Percentiles rank a stretch among this genome's conserved stretches.
These are phyloP conservation scores for Myotis vivesi DNA, from an alignment of 2,797 vertebrate genomes.

Conservation along the genomic window DNA sequence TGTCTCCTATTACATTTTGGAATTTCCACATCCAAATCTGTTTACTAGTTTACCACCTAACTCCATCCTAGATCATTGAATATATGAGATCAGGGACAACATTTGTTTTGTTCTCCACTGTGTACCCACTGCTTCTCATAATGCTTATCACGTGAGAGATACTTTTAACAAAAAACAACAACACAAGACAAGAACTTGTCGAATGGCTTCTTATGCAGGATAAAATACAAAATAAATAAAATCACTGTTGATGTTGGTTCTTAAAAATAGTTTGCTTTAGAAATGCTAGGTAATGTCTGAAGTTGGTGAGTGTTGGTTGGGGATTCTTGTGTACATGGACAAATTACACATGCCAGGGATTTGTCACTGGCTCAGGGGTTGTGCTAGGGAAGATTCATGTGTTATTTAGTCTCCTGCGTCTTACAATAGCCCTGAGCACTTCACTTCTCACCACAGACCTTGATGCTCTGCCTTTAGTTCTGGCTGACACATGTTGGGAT, in stretches of 20 bases:
- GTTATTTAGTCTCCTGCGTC: background rate
- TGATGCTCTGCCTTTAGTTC: background rate
- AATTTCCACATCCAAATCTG: background rate
- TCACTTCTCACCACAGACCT: background rate
- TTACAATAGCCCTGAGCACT: background rate
- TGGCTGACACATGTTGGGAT: accelerated
- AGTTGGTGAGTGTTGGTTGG: background rate
- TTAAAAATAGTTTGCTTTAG: background rate
- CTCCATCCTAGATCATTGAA: background rate
- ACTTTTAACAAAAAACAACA: background rate
- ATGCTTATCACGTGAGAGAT: background rate
- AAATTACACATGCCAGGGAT: background rate
- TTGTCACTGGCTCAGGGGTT: background rate
- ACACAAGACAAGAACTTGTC: background rate
- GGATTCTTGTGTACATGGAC: background rate
- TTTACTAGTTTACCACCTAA: background rate
- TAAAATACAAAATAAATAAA: background rate
- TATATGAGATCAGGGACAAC: background rate
- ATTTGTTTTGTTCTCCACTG: background rate
- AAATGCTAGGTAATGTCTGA: background rate
- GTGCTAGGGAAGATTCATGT: background rate
- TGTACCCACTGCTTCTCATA: background rate
- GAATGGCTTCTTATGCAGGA: background rate
- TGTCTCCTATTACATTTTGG: background rate
- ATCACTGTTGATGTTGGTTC: background rate